These are phyloP conservation scores for Helicoverpa zea DNA, from an alignment of 1,140 invertebrate genomes.

Conservation along the genomic window DNA sequence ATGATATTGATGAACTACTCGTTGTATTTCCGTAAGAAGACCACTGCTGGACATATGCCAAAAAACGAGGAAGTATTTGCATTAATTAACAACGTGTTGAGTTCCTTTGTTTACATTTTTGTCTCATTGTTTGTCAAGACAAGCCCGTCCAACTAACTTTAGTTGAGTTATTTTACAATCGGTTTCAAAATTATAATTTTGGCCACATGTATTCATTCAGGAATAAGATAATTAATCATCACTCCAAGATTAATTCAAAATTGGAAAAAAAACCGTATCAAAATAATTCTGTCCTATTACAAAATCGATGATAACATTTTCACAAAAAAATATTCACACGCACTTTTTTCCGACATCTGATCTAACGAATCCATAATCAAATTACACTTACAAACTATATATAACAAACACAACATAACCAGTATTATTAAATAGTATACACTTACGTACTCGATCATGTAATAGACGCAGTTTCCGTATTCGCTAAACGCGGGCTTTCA, in stretches of 20 bases:
- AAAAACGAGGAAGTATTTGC: neutral
- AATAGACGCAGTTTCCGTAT: neutral
- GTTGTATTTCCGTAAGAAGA: neutral
- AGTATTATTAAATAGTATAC: constrained; percentile 15
- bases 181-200: no score
- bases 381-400: neutral
- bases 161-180: no score
- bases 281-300: no score
- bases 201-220: no score
- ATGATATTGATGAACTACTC: neutral
- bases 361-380: constrained; percentile 2
- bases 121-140: no score
- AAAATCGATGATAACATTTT: no score
- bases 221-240: no score
- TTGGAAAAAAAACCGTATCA: neutral
- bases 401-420: constrained; percentile 4
- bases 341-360: no score
- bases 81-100: neutral
- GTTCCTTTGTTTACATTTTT: no score
- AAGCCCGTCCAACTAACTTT: no score
- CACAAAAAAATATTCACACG: neutral
- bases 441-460: constrained; percentile 31
- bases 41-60: neutral
- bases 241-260: no score
- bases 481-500: constrained; percentile 21